Percentiles rank a stretch among this genome's conserved stretches.
Evolutionary conservation across 2,113 vertebrate genomes (phyloP).

Genomic region (Oreamnos americanus): DNA sequence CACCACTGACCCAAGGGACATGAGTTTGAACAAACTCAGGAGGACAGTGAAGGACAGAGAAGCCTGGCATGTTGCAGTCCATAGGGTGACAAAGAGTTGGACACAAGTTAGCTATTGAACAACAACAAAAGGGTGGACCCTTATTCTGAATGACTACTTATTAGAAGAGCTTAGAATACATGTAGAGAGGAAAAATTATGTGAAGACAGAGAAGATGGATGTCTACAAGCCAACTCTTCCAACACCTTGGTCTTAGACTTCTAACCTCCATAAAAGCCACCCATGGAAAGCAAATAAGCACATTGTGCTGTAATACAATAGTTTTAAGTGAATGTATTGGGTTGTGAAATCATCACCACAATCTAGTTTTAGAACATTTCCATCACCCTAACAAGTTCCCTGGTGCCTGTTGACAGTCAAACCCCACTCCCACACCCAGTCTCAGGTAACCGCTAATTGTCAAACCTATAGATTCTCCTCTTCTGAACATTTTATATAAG

Average conservation of each 20-base stretch:
- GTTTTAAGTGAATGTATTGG: not conserved
- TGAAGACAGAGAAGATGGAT: not conserved
- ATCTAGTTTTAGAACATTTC: not conserved
- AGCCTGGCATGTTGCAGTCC: not conserved
- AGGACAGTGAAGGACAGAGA: not conserved
- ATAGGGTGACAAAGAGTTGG: not conserved
- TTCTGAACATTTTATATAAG: not conserved
- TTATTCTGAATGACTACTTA: not conserved
- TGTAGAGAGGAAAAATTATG: not conserved
- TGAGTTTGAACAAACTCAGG: not conserved
- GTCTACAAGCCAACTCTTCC: not conserved
- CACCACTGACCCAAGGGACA: not conserved
- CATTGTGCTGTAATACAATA: accelerated
- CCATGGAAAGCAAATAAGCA: not conserved
- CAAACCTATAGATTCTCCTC: not conserved
- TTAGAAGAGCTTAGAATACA: not conserved
- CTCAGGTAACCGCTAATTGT: not conserved
- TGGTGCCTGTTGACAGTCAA: not conserved
- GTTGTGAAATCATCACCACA: not conserved
- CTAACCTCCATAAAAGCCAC: not conserved
- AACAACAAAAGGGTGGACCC: not conserved
- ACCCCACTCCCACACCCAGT: not conserved
- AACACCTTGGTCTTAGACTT: not conserved
- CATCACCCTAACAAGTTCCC: not conserved
- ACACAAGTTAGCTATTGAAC: not conserved